Base-by-base conservation (phyloP, 2,113 vertebrate genomes). In the Chlorodrepanis virens region DNA sequence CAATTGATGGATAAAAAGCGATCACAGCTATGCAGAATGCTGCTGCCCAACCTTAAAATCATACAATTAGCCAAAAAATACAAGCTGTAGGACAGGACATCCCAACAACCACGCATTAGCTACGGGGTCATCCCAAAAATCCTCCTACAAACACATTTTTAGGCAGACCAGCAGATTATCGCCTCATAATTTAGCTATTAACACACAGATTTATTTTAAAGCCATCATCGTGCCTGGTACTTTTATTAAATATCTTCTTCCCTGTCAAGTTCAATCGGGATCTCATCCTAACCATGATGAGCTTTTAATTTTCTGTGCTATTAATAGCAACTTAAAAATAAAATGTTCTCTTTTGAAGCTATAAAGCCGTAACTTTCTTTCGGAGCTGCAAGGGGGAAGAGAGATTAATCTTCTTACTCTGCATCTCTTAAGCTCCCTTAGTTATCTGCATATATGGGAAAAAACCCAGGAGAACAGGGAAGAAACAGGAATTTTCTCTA, bases 271-370 rank as follows among this genome's bases (percentile, higher is more conserved):
- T 95, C 86, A 95, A 91, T 90, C 2, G 76, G 76, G 94, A 95
- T 87, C 93, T 96, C 92, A 92, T 89, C 88, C 88, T 92, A 93
- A 90, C 90, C 80, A 57, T 76, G 88, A 94, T 90, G 90, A 91
- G 90, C 83, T 96, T 96, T 93, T 95, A 96, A 97, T 97, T 96
- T 96, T 94, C 94, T 56, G 31, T 72, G 68, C 92, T 95, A 96
- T 93, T 93, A 92, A 93, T 96, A 96, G 88, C 92, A 95, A 90
- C 72, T 87, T 95, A 94, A 97, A 96, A 96, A 97, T 96, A 96
- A 96, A 96, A 95, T 88, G 83, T 96, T 96, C 94, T 91, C 90
- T 82, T 94, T 94, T 12, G 49, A 88, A 96, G 94, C 92, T 71
- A 35, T 57, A 90, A 92, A 93, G 89, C 94, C 88, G 81, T 83